Evolutionary conservation across 2,888 invertebrate genomes (phyloP), one percentile per base, ranked within the genome.

Genomic region (Copidosoma aretas): DNA sequence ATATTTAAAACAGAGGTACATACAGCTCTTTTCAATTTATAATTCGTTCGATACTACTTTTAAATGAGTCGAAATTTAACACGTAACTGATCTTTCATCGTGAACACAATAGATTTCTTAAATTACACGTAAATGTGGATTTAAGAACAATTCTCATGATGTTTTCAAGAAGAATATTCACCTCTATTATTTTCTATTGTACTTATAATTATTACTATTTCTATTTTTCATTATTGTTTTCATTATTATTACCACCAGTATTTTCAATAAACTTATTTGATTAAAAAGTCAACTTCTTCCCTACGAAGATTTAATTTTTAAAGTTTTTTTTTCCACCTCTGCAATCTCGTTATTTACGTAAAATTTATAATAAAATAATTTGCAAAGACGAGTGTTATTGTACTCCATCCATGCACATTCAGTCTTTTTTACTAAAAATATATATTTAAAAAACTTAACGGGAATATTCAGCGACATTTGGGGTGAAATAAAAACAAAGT

Each of bases 351-450:
- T 65, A 43, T 49, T 54, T 64, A 72, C 41, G 3, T 54, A 21
- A 51, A 60, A 62, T 56, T 39, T 65, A 68, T 64, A 66, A 61
- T 70, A 64, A 67, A 69, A 65, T 65, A 70, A 73, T 76, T 73
- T 73, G 74, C 69, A 74, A 73, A 75, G 76, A 61, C 58, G 57
- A 59, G 22, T 68, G 63, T 60, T 54, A 59, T 61, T 78, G 78
- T 78, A 78, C 77, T 78, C 77, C 75, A 74, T 71, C 77, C 76
- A 79, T 76, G 74, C 72, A 76, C 77, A 75, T 79, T 81, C 81
- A 81, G 81, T 81, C 81, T 81, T 81, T 77, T 77, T 77, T 74
- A 75, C 76, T 77, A 77, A 79, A 79, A 75, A 64, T 62, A 65
- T 21, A 59, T 61, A 63, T 14, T 60, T 41, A 25, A 68, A 66